Percentiles rank a stretch among this genome's conserved stretches.
Conservation (phyloP, 2,113 vertebrate species). For the Meriones unguiculatus region DNA sequence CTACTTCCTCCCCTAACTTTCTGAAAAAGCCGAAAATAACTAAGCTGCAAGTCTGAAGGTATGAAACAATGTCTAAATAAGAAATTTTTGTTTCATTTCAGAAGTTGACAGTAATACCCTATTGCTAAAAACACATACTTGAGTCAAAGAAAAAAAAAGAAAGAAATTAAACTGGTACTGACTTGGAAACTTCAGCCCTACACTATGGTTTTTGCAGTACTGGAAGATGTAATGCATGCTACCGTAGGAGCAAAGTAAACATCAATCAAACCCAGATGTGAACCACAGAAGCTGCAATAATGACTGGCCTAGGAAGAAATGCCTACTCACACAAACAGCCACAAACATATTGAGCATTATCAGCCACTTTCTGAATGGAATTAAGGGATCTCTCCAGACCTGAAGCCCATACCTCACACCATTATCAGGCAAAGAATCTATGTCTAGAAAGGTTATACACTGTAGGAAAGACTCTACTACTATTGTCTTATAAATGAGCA, state of each 20-base stretch:
- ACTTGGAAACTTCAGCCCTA: not conserved
- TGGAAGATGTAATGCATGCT: not conserved
- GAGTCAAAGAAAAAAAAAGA: not conserved
- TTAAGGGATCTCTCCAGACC: not conserved
- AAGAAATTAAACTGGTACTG: not conserved
- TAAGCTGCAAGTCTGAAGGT: not conserved
- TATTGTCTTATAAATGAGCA: not conserved
- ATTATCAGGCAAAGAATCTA: not conserved
- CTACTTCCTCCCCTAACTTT: not conserved
- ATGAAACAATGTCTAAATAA: conserved; percentile 1
- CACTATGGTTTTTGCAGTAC: not conserved
- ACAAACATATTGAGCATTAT: not conserved
- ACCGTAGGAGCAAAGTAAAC: not conserved
- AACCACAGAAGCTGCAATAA: not conserved
- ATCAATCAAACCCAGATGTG: not conserved
- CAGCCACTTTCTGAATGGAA: not conserved
- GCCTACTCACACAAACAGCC: not conserved
- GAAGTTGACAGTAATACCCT: not conserved
- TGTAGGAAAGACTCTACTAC: not conserved
- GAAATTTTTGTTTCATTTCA: not conserved
- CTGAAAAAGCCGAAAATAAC: not conserved
- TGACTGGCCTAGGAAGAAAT: not conserved
- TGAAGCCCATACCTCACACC: not conserved
- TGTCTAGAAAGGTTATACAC: not conserved
- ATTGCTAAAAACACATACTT: not conserved